Conservation (phyloP, 2,797 vertebrate species). For the Allobates femoralis region DNA sequence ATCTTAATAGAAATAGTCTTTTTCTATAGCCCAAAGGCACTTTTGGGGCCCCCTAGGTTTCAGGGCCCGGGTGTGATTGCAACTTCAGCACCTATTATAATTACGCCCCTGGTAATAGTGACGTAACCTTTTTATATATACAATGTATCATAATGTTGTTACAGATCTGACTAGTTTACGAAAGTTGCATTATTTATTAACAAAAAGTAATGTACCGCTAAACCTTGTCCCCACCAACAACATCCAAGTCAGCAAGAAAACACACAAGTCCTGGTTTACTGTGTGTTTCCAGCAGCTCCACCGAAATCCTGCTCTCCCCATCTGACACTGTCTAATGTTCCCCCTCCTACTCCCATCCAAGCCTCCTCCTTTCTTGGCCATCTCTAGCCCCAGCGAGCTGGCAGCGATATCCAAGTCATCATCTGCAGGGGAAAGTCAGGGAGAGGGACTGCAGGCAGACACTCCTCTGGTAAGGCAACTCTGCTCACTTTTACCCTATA, state of each 20-base stretch:
- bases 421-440: slow-evolving; percentile 38
- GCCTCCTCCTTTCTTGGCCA: slow-evolving; percentile 60
- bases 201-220: background rate
- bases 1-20: no score
- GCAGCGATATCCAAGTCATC: slow-evolving; percentile 50
- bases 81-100: no score
- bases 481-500: background rate
- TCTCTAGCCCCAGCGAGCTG: slow-evolving; percentile 56
- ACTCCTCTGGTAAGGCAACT: slow-evolving; percentile 48
- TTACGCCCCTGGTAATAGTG: no score
- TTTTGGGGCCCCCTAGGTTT: no score
- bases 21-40: no score
- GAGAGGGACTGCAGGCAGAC: slow-evolving; percentile 26
- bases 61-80: no score
- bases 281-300: slow-evolving; percentile 41
- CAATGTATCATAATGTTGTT: background rate
- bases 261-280: slow-evolving; percentile 15
- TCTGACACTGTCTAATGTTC: slow-evolving; percentile 59
- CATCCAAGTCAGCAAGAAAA: slow-evolving; percentile 8
- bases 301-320: slow-evolving; percentile 45
- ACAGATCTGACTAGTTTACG: background rate
- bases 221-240: background rate
- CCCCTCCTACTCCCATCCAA: slow-evolving; percentile 54
- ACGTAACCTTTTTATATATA: background rate
- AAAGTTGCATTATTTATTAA: slow-evolving; percentile 30